A percentile compares a stretch with the other conserved stretches of the same genome.
phyloP scores from a whole-genome alignment of 1,140 invertebrate genomes.

The Thalassaphorura encarpata region DNA sequence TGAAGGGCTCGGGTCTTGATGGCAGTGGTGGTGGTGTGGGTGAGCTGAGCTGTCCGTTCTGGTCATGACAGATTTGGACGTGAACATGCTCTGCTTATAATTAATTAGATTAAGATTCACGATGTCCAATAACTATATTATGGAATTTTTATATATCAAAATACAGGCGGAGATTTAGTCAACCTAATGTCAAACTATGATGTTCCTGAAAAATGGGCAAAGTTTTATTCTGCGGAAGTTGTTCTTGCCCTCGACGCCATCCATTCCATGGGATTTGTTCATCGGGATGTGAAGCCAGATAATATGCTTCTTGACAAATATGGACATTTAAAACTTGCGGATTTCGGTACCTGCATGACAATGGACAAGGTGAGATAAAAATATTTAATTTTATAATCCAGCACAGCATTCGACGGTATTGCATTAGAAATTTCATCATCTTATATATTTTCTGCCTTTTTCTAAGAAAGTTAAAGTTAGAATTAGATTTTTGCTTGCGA shows the following conservation, averaged over 20 bases:
- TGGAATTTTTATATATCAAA: not conserved
- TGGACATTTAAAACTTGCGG: conserved; percentile 94
- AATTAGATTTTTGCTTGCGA: too few species aligned
- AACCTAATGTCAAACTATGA: conserved; percentile 99
- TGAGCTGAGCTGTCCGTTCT: too few species aligned
- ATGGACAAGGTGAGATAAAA: conserved; percentile 66
- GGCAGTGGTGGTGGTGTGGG: too few species aligned
- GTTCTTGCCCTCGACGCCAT: conserved; percentile 96
- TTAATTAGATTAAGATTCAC: too few species aligned
- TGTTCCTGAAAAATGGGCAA: conserved; percentile 98
- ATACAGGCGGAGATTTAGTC: conserved; percentile 83
- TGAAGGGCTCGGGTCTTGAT: too few species aligned
- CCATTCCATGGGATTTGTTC: conserved; percentile 98
- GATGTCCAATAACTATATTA: not conserved
- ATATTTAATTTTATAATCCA: not conserved
- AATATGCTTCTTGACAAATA: conserved; percentile 93
- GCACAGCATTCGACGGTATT: too few species aligned
- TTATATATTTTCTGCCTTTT: not conserved
- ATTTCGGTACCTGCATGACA: conserved; percentile 98
- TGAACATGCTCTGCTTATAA: too few species aligned
- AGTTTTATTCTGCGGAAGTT: conserved; percentile 98
- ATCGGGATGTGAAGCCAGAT: conserved; percentile 97
- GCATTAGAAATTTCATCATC: too few species aligned
- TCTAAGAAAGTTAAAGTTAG: too few species aligned
- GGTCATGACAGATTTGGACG: too few species aligned